phyloP scores from a whole-genome alignment of 2,113 vertebrate species.

The Natator depressus region DNA sequence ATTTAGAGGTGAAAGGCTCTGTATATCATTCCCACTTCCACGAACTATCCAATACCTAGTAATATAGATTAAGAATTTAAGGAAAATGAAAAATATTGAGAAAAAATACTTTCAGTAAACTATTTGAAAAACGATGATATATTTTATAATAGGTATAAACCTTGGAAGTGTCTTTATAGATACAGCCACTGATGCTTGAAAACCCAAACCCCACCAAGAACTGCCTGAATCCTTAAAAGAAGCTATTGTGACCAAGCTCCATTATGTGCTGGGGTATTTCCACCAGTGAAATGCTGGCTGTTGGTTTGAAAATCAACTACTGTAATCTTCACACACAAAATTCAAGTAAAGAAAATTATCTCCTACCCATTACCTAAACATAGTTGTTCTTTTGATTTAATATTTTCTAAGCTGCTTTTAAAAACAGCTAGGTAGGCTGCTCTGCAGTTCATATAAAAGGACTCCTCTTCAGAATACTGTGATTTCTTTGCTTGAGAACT shows the following conservation, averaged over 20 bases:
- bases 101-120: background rate
- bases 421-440: constrained; percentile 90
- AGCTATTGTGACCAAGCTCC: background rate
- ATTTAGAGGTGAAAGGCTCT: background rate
- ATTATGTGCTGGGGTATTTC: background rate
- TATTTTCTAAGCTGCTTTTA: constrained; percentile 91
- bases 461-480: constrained; percentile 81
- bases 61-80: background rate
- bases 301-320: constrained; percentile 3
- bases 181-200: background rate
- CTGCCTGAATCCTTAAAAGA: background rate
- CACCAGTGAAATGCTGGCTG: background rate
- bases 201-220: background rate
- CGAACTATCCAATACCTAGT: background rate
- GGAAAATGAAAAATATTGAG: background rate
- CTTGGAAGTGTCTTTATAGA: background rate
- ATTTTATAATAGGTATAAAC: background rate
- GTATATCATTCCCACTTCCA: background rate
- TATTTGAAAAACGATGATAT: background rate
- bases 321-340: background rate
- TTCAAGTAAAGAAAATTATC: background rate
- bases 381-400: constrained; percentile 90
- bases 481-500: constrained; percentile 61
- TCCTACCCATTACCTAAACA: constrained; percentile 81
- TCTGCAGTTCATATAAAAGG: constrained; percentile 88